Evolutionary conservation across 2,888 invertebrate species (phyloP).

Genomic region (Cotesia congregata): DNA sequence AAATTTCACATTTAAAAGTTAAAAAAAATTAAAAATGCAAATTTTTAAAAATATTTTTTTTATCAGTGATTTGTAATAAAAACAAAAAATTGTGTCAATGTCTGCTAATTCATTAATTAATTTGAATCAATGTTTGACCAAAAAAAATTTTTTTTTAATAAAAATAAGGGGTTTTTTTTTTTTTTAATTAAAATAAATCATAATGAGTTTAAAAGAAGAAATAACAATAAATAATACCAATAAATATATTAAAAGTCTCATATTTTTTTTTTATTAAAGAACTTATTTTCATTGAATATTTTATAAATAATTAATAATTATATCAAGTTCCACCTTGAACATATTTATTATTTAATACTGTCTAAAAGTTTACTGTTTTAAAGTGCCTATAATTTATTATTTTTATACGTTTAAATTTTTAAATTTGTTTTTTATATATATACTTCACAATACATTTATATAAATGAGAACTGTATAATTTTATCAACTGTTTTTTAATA

Average conservation of each 20-base stretch:
- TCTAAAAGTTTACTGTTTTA: conserved; percentile 43
- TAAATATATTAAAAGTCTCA: conserved; percentile 34
- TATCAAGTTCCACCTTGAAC: neutral
- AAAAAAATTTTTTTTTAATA: no score
- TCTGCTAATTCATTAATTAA: no score
- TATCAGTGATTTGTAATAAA: no score
- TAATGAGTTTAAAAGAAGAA: neutral
- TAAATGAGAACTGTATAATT: conserved; percentile 50
- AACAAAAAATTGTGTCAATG: no score
- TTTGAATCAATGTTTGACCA: no score
- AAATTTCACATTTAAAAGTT: no score
- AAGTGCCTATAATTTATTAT: conserved; percentile 48
- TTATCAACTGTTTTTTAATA: conserved; percentile 26
- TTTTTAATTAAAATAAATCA: no score
- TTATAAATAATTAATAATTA: neutral
- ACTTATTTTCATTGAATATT: neutral
- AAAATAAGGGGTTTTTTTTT: no score
- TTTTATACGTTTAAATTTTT: conserved; percentile 21
- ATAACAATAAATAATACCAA: neutral
- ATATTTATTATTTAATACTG: neutral
- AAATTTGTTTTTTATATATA: neutral
- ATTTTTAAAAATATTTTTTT: no score
- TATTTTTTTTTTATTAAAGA: conserved; percentile 20
- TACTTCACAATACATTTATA: conserved; percentile 47
- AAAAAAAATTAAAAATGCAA: no score